Base-by-base conservation (phyloP, 2,888 invertebrate species). In the Xiphydria camelus region DNA sequence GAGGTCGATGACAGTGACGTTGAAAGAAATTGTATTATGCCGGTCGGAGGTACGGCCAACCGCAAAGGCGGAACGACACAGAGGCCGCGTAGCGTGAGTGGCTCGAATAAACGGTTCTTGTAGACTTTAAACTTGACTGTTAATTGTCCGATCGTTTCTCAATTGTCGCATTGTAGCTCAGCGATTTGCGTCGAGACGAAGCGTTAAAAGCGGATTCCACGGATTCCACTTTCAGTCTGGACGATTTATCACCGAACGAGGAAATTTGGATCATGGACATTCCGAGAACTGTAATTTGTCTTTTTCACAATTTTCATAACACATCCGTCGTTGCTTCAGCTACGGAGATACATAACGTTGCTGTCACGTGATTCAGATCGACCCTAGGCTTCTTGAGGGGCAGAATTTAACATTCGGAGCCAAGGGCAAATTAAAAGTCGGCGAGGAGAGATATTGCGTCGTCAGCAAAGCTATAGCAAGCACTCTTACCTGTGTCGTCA, bases 241-340 rank as follows among this genome's bases (percentile, higher is more conserved):
- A 45, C n/a, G 45, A 56, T 1, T 12, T 55, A n/a, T 23, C 21
- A 31, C 41, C 44, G 20, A 46, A 53, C 34, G 58, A 58, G 21
- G 56, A 58, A 51, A 22, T 58, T 10, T 58, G 47, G 38, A n/a
- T 58, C 7, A 15, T 58, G 29, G 53, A 58, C 29, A 49, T 58
- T 38, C 58, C 58, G 23, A 42, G 32, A 43, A 53, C 48, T 22
- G 58, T 58, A 46, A 32, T 41, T 34, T 20, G 15, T 20, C 6
- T 33, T 29, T 14, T 20, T 2, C 17, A n/a, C 1, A 2, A 10
- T 4, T 17, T n/a, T 26, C 25, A 14, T 23, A 7, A 32, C 15
- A 7, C 33, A 26, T 38, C 34, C n/a, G n/a, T n/a, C n/a, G n/a
- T n/a, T n/a, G n/a, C n/a, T n/a, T n/a, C n/a, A n/a, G n/a, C n/a